These are phyloP conservation scores for Eupelmus urozonus DNA, from an alignment of 2,888 invertebrate species.

Conservation along the genomic window DNA sequence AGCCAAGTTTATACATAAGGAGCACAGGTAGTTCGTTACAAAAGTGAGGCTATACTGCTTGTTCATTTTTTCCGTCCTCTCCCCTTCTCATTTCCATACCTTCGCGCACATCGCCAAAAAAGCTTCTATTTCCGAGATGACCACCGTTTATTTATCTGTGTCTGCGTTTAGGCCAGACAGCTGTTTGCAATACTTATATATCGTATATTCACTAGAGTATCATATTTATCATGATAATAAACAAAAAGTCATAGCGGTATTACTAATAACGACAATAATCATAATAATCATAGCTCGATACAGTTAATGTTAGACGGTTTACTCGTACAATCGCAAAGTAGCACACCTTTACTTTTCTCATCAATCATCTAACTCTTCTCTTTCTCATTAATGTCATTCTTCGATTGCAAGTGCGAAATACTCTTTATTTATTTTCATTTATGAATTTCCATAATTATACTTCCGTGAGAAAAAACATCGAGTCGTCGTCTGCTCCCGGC, in stretches of 20 bases:
- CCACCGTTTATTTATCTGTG: not conserved
- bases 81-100: not conserved
- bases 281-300: not conserved
- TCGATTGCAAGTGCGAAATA: no score
- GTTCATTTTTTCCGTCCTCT: slow-evolving; percentile 10
- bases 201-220: not conserved
- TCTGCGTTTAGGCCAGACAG: slow-evolving; percentile 24
- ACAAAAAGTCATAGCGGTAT: not conserved
- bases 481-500: not conserved
- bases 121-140: slow-evolving; percentile 12
- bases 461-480: not conserved
- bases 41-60: slow-evolving; percentile 31
- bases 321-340: not conserved
- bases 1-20: slow-evolving; percentile 9
- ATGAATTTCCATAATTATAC: not conserved
- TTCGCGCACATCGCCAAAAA: not conserved
- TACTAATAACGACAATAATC: not conserved
- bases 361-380: not conserved
- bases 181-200: not conserved
- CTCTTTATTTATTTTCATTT: not conserved
- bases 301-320: not conserved
- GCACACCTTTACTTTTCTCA: not conserved
- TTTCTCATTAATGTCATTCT: not conserved
- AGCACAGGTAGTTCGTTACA: slow-evolving; percentile 6
- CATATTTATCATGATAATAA: not conserved